phyloP scores from a whole-genome alignment of 2,113 vertebrate species.

The Calyptommatus sinebrachiatus region DNA sequence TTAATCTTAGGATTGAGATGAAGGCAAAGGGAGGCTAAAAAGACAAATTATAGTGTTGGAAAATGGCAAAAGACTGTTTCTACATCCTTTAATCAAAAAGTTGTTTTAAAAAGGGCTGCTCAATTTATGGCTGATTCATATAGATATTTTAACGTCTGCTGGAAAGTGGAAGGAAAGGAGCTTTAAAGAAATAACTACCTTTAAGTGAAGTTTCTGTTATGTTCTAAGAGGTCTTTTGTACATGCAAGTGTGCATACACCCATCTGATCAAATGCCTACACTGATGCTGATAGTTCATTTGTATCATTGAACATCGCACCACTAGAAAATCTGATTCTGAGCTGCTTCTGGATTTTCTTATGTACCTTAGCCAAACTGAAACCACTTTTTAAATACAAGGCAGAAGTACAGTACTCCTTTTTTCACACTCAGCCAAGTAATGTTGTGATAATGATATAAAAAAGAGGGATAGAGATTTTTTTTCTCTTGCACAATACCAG shows the following conservation, averaged over 20 bases:
- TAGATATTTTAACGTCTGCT: constrained; percentile 41
- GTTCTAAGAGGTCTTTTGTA: background rate
- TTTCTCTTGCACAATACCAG: no score
- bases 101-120: constrained; percentile 5
- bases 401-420: constrained; percentile 21
- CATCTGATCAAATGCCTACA: background rate
- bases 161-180: constrained; percentile 32
- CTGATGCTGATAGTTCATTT: background rate
- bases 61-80: constrained; percentile 8
- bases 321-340: background rate
- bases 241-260: background rate
- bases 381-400: background rate
- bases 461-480: no score
- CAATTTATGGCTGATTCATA: constrained; percentile 38
- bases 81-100: constrained; percentile 11
- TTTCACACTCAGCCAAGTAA: constrained; percentile 36
- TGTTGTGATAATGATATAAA: no score
- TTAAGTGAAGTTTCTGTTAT: background rate
- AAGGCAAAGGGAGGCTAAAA: constrained; percentile 38
- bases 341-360: background rate
- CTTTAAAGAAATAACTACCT: background rate
- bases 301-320: background rate
- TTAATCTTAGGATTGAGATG: constrained; percentile 51
- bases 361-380: background rate
- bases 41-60: constrained; percentile 10